Percentiles rank a stretch among this genome's conserved stretches.
Conservation (phyloP, 2,888 invertebrate species). For the Ophion ellenae region DNA sequence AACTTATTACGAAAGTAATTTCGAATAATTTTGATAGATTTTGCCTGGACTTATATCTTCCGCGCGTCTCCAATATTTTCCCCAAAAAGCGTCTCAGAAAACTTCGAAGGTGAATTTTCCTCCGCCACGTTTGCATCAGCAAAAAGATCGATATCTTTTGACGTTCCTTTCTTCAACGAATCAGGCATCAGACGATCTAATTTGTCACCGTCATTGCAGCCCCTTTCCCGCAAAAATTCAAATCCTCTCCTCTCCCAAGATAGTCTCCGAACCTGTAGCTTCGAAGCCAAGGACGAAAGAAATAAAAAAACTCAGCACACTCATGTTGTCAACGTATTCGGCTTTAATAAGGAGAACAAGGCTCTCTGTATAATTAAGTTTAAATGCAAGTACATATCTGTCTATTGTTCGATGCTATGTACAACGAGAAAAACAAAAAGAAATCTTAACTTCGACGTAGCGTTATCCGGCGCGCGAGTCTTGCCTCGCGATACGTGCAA, state of each 20-base stretch:
- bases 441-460: slow-evolving; percentile 26
- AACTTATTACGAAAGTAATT: too few relatives aligned
- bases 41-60: too few relatives aligned
- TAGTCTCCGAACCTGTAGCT: background rate
- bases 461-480: background rate
- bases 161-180: too few relatives aligned
- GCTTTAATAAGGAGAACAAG: slow-evolving; percentile 47
- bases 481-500: slow-evolving; percentile 15
- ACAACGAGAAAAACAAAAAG: slow-evolving; percentile 23
- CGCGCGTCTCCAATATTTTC: too few relatives aligned
- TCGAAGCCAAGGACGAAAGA: background rate
- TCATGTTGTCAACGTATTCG: slow-evolving; percentile 43
- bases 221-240: background rate
- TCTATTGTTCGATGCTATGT: slow-evolving; percentile 35
- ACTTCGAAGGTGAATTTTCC: too few relatives aligned
- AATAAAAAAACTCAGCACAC: background rate
- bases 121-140: too few relatives aligned
- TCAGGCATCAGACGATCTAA: too few relatives aligned
- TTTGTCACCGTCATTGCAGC: background rate
- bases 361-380: slow-evolving; percentile 40
- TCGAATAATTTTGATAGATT: too few relatives aligned
- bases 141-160: too few relatives aligned
- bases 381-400: slow-evolving; percentile 47
- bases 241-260: background rate
- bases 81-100: too few relatives aligned